Percentiles rank a stretch among this genome's conserved stretches.
Evolutionary conservation across 30 jellyfish, hydroid and myxozoan species (phyloP).

Genomic region (Pseudorhiza aurosa): DNA sequence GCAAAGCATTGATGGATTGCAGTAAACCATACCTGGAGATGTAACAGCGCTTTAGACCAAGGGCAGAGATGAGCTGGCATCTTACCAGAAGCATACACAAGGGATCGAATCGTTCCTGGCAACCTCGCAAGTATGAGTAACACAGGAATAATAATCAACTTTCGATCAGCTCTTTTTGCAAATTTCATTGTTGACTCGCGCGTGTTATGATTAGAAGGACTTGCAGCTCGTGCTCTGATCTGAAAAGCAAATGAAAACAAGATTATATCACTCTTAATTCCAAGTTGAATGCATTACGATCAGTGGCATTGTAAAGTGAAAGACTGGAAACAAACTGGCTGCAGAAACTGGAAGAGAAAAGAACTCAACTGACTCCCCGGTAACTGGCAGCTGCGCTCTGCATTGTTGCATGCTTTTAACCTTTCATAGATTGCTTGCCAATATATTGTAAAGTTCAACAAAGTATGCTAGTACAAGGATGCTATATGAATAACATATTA

Average conservation of each 20-base stretch:
- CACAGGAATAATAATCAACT: slow-evolving; percentile 79
- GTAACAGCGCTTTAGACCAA: slow-evolving; percentile 31
- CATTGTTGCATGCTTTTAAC: too few relatives aligned
- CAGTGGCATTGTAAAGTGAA: too few relatives aligned
- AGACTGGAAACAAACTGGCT: neutral
- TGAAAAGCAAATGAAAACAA: neutral
- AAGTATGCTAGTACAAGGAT: too few relatives aligned
- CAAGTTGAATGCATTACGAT: too few relatives aligned
- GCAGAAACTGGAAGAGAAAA: neutral
- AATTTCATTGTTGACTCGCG: slow-evolving; percentile 38
- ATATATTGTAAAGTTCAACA: too few relatives aligned
- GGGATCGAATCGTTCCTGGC: slow-evolving; percentile 92
- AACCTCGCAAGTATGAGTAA: slow-evolving; percentile 75
- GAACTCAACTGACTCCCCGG: neutral
- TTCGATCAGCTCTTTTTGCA: slow-evolving; percentile 85
- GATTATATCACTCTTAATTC: too few relatives aligned
- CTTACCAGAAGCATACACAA: slow-evolving; percentile 24
- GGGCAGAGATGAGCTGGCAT: neutral
- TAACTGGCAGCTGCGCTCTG: too few relatives aligned
- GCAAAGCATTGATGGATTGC: too few relatives aligned
- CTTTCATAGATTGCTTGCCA: too few relatives aligned
- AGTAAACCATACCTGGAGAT: slow-evolving; percentile 73
- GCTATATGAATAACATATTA: too few relatives aligned
- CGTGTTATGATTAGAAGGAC: neutral
- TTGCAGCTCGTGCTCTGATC: slow-evolving; percentile 10